These are phyloP conservation scores for Ambastaia sidthimunki DNA, from an alignment of 2,797 vertebrate genomes.

Conservation along the genomic window DNA sequence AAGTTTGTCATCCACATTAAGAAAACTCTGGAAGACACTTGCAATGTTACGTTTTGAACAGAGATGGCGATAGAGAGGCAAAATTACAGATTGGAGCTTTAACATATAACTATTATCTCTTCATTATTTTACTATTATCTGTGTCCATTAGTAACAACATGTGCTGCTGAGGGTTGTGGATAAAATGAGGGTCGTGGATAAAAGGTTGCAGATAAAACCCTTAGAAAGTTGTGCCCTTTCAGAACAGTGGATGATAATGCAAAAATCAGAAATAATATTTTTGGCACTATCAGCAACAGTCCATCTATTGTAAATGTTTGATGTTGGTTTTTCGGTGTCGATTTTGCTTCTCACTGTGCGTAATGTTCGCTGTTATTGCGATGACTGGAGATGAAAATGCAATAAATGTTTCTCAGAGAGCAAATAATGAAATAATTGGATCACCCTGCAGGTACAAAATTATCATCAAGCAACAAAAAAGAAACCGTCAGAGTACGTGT, in stretches of 20 bases:
- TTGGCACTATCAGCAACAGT: neutral
- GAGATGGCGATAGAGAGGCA: no score
- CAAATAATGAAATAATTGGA: slow-evolving; percentile 29
- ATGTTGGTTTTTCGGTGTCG: neutral
- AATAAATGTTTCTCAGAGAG: slow-evolving; percentile 32
- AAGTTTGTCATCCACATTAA: no score
- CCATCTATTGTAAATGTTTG: neutral
- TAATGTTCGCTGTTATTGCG: neutral
- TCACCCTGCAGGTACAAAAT: neutral
- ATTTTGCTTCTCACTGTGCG: neutral
- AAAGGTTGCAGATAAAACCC: neutral
- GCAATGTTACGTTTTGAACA: no score
- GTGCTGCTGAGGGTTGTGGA: no score
- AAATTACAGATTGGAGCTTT: no score
- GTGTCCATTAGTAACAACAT: no score
- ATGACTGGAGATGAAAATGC: slow-evolving; percentile 11
- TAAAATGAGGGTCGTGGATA: no score
- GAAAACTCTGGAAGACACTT: no score
- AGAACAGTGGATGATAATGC: no score
- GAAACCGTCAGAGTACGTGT: slow-evolving; percentile 1
- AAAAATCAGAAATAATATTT: neutral
- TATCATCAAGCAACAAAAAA: slow-evolving; percentile 19
- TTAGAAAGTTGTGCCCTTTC: neutral
- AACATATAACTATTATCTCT: no score
- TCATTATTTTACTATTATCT: no score